These are phyloP conservation scores for Aelia acuminata DNA, from an alignment of 2,888 invertebrate genomes.

Conservation along the genomic window DNA sequence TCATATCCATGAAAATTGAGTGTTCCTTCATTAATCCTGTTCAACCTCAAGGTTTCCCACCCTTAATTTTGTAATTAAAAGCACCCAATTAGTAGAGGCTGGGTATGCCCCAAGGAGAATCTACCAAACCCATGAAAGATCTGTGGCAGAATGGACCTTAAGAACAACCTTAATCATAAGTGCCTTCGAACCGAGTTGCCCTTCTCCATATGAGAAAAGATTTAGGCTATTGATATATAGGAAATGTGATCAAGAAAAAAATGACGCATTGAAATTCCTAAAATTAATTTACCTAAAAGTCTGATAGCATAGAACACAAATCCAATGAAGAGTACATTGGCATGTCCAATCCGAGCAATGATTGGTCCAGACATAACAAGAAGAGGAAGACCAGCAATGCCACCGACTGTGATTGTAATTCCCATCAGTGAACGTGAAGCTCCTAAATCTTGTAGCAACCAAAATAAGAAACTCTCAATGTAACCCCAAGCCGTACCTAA, in stretches of 20 bases:
- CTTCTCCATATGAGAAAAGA: too few relatives aligned
- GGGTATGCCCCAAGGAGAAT: too few relatives aligned
- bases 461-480: conserved; percentile 86
- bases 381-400: conserved; percentile 81
- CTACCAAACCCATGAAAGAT: too few relatives aligned
- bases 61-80: too few relatives aligned
- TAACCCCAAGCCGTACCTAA: conserved; percentile 87
- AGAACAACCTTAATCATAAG: too few relatives aligned
- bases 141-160: too few relatives aligned
- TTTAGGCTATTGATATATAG: too few relatives aligned
- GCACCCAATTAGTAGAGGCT: too few relatives aligned
- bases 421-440: conserved; percentile 84
- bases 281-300: conserved; percentile 73
- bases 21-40: too few relatives aligned
- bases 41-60: too few relatives aligned
- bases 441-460: conserved; percentile 84
- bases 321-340: conserved; percentile 83
- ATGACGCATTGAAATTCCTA: neutral
- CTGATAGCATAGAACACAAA: conserved; percentile 83
- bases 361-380: conserved; percentile 84
- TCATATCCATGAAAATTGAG: too few relatives aligned
- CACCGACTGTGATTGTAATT: conserved; percentile 84
- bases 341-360: conserved; percentile 80
- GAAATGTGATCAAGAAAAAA: neutral
- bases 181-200: too few relatives aligned